Evolutionary conservation across 2,888 invertebrate genomes (phyloP).

Genomic region (Limnephilus marmoratus): DNA sequence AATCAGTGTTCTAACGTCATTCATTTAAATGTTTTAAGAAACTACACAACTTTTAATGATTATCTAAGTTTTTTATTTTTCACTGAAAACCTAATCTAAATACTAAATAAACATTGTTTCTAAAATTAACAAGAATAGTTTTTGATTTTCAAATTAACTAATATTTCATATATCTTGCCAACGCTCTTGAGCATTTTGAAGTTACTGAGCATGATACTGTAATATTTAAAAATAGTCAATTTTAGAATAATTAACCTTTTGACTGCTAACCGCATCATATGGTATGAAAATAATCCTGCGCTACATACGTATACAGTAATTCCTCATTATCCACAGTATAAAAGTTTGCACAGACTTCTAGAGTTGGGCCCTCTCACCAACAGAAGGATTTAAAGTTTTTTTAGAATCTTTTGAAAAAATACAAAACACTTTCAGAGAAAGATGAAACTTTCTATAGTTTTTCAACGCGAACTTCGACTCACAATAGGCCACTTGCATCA

Average conservation of each 20-base stretch:
- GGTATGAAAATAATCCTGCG: background rate
- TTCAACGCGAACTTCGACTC: no score
- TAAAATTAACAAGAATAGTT: background rate
- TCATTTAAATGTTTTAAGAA: background rate
- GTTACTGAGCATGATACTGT: background rate
- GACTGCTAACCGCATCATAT: background rate
- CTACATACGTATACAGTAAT: background rate
- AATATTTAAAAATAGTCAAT: background rate
- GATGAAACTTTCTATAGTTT: background rate
- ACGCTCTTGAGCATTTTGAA: background rate
- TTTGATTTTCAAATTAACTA: background rate
- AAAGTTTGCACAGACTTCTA: background rate
- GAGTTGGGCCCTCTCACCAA: background rate
- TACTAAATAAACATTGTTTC: background rate
- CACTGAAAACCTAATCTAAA: background rate
- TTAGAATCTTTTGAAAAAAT: background rate
- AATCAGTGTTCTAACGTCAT: background rate
- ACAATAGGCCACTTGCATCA: no score
- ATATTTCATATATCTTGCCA: background rate
- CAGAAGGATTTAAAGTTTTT: background rate
- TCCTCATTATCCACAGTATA: background rate
- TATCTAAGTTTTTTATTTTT: background rate
- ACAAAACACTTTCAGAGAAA: background rate
- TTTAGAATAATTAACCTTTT: background rate
- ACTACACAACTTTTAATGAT: background rate